Conservation (phyloP, 2,113 vertebrate species). For the Podiceps cristatus region DNA sequence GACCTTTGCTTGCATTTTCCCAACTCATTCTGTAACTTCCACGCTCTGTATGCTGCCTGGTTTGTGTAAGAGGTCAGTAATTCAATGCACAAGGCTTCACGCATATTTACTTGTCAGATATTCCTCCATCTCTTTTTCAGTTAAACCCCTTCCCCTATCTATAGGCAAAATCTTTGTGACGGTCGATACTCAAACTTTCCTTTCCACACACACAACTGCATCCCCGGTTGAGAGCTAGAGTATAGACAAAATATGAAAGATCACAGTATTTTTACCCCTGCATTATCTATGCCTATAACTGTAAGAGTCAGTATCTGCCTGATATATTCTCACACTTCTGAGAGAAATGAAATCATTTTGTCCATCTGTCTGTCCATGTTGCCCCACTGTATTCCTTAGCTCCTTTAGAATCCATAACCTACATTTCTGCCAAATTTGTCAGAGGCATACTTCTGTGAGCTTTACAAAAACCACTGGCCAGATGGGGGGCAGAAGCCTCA, state of each 20-base stretch:
- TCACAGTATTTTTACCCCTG: background rate
- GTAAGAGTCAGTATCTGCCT: background rate
- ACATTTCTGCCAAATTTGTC: background rate
- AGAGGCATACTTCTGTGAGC: background rate
- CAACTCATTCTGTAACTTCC: constrained; percentile 28
- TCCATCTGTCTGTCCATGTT: background rate
- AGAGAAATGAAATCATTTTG: background rate
- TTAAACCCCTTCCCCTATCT: accelerated
- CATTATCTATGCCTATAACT: background rate
- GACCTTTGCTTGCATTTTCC: background rate
- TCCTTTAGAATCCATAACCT: background rate
- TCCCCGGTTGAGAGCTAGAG: accelerated
- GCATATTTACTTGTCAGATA: background rate
- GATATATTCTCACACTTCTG: background rate
- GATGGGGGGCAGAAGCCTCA: background rate
- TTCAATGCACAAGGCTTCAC: background rate
- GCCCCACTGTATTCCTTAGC: background rate
- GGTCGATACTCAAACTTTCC: background rate
- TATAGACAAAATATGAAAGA: background rate
- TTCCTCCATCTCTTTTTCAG: background rate
- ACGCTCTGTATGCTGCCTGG: background rate
- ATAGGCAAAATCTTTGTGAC: background rate
- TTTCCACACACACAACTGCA: background rate
- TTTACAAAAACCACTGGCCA: background rate
- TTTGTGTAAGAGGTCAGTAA: background rate